These are phyloP conservation scores for Pseudomugil tenellus DNA, from an alignment of 2,797 vertebrate genomes.

Conservation along the genomic window DNA sequence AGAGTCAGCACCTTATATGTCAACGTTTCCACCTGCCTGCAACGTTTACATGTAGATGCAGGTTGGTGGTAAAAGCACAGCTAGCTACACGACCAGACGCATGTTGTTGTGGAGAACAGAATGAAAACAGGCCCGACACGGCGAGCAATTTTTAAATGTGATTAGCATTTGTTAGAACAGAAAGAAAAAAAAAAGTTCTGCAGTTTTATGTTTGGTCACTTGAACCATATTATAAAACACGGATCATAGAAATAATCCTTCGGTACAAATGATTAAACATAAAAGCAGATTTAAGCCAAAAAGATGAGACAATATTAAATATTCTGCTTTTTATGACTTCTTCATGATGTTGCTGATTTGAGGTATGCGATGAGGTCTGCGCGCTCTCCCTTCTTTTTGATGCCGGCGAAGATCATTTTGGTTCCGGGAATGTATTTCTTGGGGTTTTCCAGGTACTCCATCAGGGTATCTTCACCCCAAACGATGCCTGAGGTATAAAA, in stretches of 20 bases:
- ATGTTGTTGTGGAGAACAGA: conserved; percentile 32
- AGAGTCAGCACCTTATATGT: no score
- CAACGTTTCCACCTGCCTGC: no score
- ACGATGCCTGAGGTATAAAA: conserved; percentile 72
- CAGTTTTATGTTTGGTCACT: conserved; percentile 59
- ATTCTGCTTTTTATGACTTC: conserved; percentile 8
- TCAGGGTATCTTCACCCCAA: conserved; percentile 85
- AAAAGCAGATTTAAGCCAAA: conserved; percentile 37
- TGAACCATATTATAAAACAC: conserved; percentile 16
- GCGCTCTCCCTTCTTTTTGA: conserved; percentile 91
- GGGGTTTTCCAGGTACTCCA: conserved; percentile 91
- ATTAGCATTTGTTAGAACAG: conserved; percentile 25
- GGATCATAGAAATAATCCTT: conserved; percentile 13
- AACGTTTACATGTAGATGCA: no score
- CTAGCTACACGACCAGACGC: conserved; percentile 5
- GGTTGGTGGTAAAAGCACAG: background rate
- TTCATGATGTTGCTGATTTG: conserved; percentile 87
- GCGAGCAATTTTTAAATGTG: conserved; percentile 13
- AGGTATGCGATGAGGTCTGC: conserved; percentile 86
- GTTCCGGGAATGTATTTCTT: conserved; percentile 93
- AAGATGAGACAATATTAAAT: conserved; percentile 58
- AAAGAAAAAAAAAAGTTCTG: background rate
- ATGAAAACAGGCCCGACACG: conserved; percentile 8
- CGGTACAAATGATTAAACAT: conserved; percentile 61
- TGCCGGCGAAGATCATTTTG: conserved; percentile 90